Evolutionary conservation across 2,113 vertebrate genomes (phyloP).

Genomic region (Rafetus swinhoei): DNA sequence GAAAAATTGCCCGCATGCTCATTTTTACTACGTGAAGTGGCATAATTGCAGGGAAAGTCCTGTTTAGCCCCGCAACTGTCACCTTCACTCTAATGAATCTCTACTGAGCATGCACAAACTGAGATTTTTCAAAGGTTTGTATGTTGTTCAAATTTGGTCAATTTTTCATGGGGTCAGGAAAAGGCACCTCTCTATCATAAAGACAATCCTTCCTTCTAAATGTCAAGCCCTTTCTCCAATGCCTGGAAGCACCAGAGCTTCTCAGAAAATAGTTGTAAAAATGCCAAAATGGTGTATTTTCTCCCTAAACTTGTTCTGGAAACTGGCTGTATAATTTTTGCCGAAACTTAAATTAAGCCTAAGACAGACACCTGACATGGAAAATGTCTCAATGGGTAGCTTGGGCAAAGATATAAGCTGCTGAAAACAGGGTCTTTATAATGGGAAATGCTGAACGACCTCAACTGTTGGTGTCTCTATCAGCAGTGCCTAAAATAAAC

Average conservation of each 20-base stretch:
- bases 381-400: background rate
- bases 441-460: background rate
- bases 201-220: background rate
- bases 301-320: background rate
- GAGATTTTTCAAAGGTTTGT: background rate
- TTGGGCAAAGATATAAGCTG: background rate
- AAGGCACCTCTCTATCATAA: background rate
- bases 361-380: rapidly evolving
- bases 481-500: background rate
- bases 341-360: background rate
- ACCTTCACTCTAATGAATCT: background rate
- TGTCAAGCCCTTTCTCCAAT: background rate
- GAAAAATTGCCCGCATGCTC: no score
- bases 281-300: background rate
- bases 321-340: background rate
- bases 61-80: no score
- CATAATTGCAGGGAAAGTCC: background rate
- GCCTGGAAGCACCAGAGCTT: background rate
- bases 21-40: background rate
- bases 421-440: background rate
- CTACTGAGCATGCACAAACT: background rate
- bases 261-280: background rate
- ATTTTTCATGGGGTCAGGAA: background rate
- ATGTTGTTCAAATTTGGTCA: background rate
- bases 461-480: background rate